Base-by-base conservation (phyloP, 2,888 invertebrate genomes). In the Capitulum mitella region DNA sequence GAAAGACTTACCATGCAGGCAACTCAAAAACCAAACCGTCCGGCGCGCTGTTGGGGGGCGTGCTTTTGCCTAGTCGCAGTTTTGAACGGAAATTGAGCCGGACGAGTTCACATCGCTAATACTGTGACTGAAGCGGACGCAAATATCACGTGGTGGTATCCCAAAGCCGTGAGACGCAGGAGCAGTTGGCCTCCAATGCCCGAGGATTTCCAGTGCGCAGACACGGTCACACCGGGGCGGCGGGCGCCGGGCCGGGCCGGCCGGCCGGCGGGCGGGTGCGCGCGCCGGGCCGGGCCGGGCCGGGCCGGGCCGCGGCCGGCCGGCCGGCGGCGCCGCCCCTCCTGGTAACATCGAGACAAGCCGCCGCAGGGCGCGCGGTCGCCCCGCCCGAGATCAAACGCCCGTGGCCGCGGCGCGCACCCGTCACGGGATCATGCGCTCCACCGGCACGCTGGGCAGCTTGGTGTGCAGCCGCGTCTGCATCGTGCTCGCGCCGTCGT, bases 391-490 rank as follows among this genome's bases (percentile, higher is more conserved):
- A 70, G 64, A 78, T 78, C 58, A 64, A 78, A 48, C 46, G 64
- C 46, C 43, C 64, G 48, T 34, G 22, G 61, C 14, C 76, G 79
- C 79, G 74, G 80, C 75, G 78, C 80, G 37, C 37, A 40, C 26
- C 26, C 70, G 70, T 70, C 70, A 70, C 70, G 70, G 70, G 2
- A 70, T 37, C 70, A 70, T 70, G 10, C 70, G 37, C 40, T 70
- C 70, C 37, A 70, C 70, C 54, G 83, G 79, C 78, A 82, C 83
- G 77, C 83, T 83, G 58, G 79, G 32, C 61, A 79, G 48, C 48
- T 78, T 58, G 51, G 46, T 48, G 80, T 80, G 80, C 78, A 80
- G 80, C n/a, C 80, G 78, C 16, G 80, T 79, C 79, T 81, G 81
- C 70, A 80, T 29, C 26, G 80, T 79, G 76, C 80, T 77, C 40